Percentiles rank a stretch among this genome's conserved stretches.
Evolutionary conservation across 2,888 invertebrate genomes (phyloP).

Genomic region (Nudaria mundana): DNA sequence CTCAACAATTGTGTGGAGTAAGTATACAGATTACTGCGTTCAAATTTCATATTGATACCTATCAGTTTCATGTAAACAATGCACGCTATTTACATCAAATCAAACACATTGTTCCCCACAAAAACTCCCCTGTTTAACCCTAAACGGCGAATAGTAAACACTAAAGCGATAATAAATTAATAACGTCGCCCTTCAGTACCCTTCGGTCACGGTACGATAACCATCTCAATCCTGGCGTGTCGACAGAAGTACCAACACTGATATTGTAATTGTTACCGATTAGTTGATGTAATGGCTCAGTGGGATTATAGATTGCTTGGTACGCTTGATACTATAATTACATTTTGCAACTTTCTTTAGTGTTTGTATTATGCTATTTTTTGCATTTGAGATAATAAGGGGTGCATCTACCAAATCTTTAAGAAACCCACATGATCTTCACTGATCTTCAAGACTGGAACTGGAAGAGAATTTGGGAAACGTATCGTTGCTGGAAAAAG

Average conservation of each 20-base stretch:
- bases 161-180: conserved; percentile 43
- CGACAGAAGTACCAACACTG: conserved; percentile 19
- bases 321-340: conserved; percentile 4
- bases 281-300: conserved; percentile 6
- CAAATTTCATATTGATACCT: not conserved
- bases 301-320: conserved; percentile 1
- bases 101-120: conserved; percentile 5
- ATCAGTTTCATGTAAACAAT: conserved; percentile 1
- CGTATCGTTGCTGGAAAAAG: no score
- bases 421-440: no score
- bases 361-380: no score
- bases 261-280: conserved; percentile 30
- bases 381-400: no score
- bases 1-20: no score
- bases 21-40: not conserved
- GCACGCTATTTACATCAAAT: conserved; percentile 3
- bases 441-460: no score
- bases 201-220: conserved; percentile 40
- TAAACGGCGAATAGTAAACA: conserved; percentile 36
- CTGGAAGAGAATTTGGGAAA: no score
- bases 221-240: conserved; percentile 32
- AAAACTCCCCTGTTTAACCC: conserved; percentile 15
- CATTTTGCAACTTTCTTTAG: not conserved
- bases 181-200: conserved; percentile 24
- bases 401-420: no score